A percentile compares a stretch with the other conserved stretches of the same genome.
These are phyloP conservation scores for Fundulus diaphanus DNA, from an alignment of 2,797 vertebrate genomes.

Conservation along the genomic window DNA sequence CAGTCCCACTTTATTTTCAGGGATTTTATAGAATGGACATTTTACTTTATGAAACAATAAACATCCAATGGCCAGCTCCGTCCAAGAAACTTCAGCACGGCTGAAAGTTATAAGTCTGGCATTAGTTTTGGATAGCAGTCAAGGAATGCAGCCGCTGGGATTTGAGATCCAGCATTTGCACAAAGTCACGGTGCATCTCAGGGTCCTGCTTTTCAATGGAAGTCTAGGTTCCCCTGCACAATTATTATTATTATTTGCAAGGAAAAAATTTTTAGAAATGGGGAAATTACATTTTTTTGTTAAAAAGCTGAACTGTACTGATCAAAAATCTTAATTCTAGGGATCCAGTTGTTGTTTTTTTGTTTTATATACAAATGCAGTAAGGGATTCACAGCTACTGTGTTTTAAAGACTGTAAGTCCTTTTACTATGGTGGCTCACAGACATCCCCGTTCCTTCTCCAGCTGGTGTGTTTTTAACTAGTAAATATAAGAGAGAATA, in stretches of 20 bases:
- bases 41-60: slow-evolving; percentile 20
- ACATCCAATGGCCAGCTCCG: neutral
- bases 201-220: slow-evolving; percentile 11
- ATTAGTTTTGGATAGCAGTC: slow-evolving; percentile 25
- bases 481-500: no score
- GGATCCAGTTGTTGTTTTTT: neutral
- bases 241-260: neutral
- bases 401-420: no score
- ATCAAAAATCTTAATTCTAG: neutral
- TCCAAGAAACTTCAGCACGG: slow-evolving; percentile 4
- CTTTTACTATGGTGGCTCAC: no score
- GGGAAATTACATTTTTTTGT: slow-evolving; percentile 12
- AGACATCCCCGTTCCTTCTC: no score
- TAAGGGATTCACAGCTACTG: neutral
- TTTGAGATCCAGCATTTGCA: slow-evolving; percentile 7
- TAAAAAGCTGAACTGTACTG: slow-evolving; percentile 12
- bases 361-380: neutral
- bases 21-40: slow-evolving; percentile 11
- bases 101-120: slow-evolving; percentile 26
- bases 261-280: neutral
- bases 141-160: slow-evolving; percentile 9
- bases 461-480: no score
- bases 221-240: neutral
- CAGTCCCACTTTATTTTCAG: neutral
- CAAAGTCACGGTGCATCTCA: neutral